Base-by-base conservation (phyloP, 2,888 invertebrate genomes). In the Thecophora atra region DNA sequence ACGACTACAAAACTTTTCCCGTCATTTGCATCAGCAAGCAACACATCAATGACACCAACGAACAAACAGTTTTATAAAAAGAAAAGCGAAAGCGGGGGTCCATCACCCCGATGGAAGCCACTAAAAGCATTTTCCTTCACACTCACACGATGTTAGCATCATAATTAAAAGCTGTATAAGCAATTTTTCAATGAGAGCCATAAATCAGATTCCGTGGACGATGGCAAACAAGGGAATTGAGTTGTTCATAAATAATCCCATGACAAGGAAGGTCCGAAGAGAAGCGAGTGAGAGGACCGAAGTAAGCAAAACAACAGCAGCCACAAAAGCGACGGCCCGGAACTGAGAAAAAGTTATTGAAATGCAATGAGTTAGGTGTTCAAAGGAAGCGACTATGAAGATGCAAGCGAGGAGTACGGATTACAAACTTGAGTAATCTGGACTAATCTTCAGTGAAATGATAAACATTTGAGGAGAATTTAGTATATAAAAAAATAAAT, bases 151-250 rank as follows among this genome's bases (percentile, higher is more conserved):
- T n/a, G 44, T 47, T n/a, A 51, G 26, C 65, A 74, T 79, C 79
- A 80, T 82, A 82, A 82, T 82, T 82, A 82, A 82, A 82, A 82
- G 82, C 77, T 76, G 77, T 79, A 79, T 77, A 79, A 81, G 78
- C 81, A 82, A 83, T 82, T 84, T 84, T 84, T 84, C 84, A 84
- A 84, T 84, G 83, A 84, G 84, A 82, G 79, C 80, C 78, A 84
- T 84, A 84, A 84, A 84, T 84, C 84, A 84, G 79, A 77, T 30
- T 80, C 77, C 80, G 80, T 82, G 81, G 78, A 81, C 80, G 82
- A 78, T 82, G 81, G 78, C 81, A 80, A 81, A 78, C 82, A 74
- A 74, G 84, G 83, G 84, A 84, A 4, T n/a, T 76, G 30, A 30
- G 30, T 78, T 72, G 77, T 76, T 79, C 79, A 84, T 84, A 84